These are phyloP conservation scores for Periophthalmus magnuspinnatus DNA, from an alignment of 2,797 vertebrate genomes.

Conservation along the genomic window DNA sequence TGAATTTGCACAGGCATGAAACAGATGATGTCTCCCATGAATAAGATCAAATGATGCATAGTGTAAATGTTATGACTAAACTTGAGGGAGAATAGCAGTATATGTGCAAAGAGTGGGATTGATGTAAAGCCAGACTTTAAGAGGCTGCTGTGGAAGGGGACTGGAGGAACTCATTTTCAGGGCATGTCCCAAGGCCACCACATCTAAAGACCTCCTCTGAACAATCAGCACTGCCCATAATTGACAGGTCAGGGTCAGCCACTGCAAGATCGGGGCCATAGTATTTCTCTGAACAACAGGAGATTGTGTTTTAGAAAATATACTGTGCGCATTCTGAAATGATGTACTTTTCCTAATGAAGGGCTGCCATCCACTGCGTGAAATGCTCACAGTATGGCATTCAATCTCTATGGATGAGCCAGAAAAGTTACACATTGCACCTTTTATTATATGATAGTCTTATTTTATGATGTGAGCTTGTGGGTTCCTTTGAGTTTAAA, in stretches of 20 bases:
- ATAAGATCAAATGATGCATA: not conserved
- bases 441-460: not conserved
- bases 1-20: too few relatives aligned
- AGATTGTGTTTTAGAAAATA: not conserved
- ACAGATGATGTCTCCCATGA: not conserved
- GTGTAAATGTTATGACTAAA: not conserved
- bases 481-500: not conserved
- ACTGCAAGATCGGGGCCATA: not conserved
- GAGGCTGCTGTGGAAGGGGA: not conserved
- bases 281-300: not conserved
- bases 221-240: not conserved
- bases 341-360: not conserved
- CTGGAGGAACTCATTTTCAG: not conserved
- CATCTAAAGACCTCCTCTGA: not conserved
- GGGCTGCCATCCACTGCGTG: too few relatives aligned
- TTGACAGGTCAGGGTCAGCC: conserved; percentile 4
- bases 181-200: conserved; percentile 2
- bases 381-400: too few relatives aligned
- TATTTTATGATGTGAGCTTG: not conserved
- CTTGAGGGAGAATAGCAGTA: conserved; percentile 2
- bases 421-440: too few relatives aligned
- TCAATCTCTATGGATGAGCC: too few relatives aligned
- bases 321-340: not conserved
- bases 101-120: not conserved
- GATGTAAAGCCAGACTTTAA: not conserved